Evolutionary conservation across 1,140 invertebrate genomes (phyloP).

Genomic region (Kradibia gibbosae): DNA sequence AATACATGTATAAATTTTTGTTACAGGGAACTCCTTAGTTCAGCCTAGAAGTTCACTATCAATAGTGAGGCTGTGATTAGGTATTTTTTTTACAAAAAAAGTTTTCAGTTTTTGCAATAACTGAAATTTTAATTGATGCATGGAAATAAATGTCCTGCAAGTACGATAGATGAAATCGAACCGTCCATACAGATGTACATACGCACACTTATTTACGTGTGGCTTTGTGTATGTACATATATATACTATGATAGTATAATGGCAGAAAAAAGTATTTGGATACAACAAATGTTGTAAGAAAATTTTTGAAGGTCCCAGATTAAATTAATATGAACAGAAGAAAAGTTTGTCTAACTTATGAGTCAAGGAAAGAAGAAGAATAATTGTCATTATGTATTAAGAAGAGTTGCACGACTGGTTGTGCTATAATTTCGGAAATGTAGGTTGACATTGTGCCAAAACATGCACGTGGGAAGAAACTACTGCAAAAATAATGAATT

Average conservation of each 20-base stretch:
- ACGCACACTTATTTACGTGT: too few species aligned
- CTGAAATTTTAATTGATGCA: constrained; percentile 30
- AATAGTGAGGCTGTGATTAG: constrained; percentile 69
- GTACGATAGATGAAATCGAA: constrained; percentile 49
- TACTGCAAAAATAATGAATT: constrained; percentile 38
- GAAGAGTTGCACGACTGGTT: neutral
- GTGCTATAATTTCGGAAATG: constrained; percentile 22
- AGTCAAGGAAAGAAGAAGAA: too few species aligned
- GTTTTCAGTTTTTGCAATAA: constrained; percentile 42
- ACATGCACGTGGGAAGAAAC: constrained; percentile 36
- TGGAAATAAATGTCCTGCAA: constrained; percentile 30
- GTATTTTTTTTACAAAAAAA: constrained; percentile 55
- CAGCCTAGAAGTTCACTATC: constrained; percentile 69
- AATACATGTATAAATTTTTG: constrained; percentile 49
- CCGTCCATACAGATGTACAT: constrained; percentile 44
- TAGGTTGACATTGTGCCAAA: constrained; percentile 43
- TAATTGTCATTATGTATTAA: neutral
- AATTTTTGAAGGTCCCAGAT: neutral
- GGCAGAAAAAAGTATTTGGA: constrained; percentile 40
- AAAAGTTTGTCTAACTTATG: neutral
- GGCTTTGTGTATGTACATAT: too few species aligned
- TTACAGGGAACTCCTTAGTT: constrained; percentile 71
- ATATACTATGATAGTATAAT: constrained; percentile 45
- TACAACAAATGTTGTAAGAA: constrained; percentile 38
- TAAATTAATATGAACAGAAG: neutral